Base-by-base conservation (phyloP, 2,888 invertebrate genomes). In the Ectemnius lituratus region DNA sequence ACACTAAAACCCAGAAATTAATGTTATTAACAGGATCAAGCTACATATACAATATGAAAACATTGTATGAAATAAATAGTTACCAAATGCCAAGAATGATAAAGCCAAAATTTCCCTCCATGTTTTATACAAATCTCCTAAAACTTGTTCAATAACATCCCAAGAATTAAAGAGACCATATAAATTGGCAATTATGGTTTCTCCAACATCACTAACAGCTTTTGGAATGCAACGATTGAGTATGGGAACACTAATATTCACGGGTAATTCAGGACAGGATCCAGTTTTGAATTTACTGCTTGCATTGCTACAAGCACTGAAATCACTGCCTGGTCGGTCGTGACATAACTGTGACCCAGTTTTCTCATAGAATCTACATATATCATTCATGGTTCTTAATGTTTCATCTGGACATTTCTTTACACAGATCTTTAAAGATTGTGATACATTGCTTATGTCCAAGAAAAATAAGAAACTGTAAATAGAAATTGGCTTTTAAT, bases 221-320 rank as follows among this genome's bases (percentile, higher is more conserved):
- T 93, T 93, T 4, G 98, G 98, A 82, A 98, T 94, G 91, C 98
- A 98, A 72, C 98, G 94, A 90, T 97, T 97, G 70, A 98, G 91
- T 45, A 98, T 93, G 3, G 97, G 94, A 69, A 93, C 92, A 85
- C 97, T 95, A 79, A 95, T 94, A 89, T 94, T 94, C 4, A 98
- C 93, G 1, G 97, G 97, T 74, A 95, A 91, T 59, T 92, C 92
- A 0, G 98, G 98, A 77, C 90, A 87, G 59, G 88, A 75, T 27
- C 88, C 83, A n/a, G 86, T 84, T 80, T 85, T 87, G 60, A 73
- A 73, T 76, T 92, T 90, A 16, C 90, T 84, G 23, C 90, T 90
- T 65, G 87, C 88, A 58, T 88, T 85, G 1, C 80, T 84, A 58
- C 90, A 90, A 4, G 87, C 87, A 66, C 88, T 90, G 37, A 91